Evolutionary conservation across 2,888 invertebrate genomes (phyloP), one percentile per base, ranked within the genome.

Genomic region (Rhagium mordax): DNA sequence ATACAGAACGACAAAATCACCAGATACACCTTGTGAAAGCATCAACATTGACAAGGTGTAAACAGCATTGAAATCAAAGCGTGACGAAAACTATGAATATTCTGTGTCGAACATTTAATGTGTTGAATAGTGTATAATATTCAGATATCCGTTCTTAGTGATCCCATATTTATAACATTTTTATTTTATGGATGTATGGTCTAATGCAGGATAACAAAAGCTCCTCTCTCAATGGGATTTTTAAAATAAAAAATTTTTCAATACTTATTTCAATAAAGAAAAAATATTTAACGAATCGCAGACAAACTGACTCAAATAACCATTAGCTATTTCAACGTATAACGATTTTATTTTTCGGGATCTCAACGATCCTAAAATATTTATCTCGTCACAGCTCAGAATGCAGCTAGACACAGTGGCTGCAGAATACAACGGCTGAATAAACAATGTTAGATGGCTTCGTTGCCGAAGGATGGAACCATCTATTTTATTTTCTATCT

Each of bases 371-470:
- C 57, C 21, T 47, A 21, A 29, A 65, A 53, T 41, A 65, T 65
- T 33, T 65, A 55, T 55, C 33, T 57, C 67, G 47, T 47, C 61
- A 61, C 61, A 21, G 20, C n/a, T 67, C 55, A 21, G 67, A 67
- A 57, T 57, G 57, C 67, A 67, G 67, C 65, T 67, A 67, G 67
- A 67, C 67, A 57, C 47, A 47, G 67, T 47, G 67, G 57, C 67
- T 67, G 57, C 67, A 67, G 67, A 67, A 67, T 10, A 47, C 67
- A n/a, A 57, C 67, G 67, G 67, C 67, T 67, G 62, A 69, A 72
- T 51, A 70, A 70, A 70, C 70, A 70, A 70, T 48, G 29, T 57
- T 53, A 29, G 64, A 60, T 65, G 70, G 64, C 65, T 70, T 70
- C 70, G 57, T 57, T 47, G 55, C 47, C 64, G 48, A 70, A 64